Evolutionary conservation across 1,140 invertebrate species (phyloP), one percentile per base, ranked within the genome.

Genomic region (Melipona quadrifasciata): DNA sequence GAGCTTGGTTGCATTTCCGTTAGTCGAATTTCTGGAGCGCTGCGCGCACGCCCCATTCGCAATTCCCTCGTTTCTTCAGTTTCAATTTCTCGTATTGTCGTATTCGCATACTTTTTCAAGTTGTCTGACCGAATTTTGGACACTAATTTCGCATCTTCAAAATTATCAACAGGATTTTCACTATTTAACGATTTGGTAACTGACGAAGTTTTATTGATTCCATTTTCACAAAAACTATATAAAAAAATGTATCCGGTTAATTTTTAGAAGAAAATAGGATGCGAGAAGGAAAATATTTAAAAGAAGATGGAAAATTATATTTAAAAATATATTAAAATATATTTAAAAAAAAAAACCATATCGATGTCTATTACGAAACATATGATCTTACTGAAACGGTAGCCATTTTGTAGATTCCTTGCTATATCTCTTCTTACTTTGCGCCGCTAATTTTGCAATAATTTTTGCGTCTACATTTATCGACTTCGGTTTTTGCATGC

Each of bases 381-480:
- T 3, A 82, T 31, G 3, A 34, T 70, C 73, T 64, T 53, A 79
- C 58, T 55, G 73, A 17, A 75, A 58, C 19, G 73, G 27, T 27
- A 16, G 57, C 65, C 75, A 68, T 74, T 68, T 61, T 24, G 24
- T n/a, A n/a, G 27, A 55, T 64, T 71, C 58, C 10, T 68, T 31
- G n/a, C 16, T 17, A 6, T 57, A 80, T 64, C 64, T 89, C 51
- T 51, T 78, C 39, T 31, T 72, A n/a, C 58, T 86, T 70, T 78
- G 87, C 10, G 53, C 12, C 6, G 87, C 70, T 31, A 89, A 70
- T 84, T 86, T 89, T 3, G 85, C 80, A 71, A 89, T 89, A 17
- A 89, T 89, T 17, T 70, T 81, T 10, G 90, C 87, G 19, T 90
- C 91, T 8, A 90, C 81, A 61, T 91, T 91, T 64, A 90, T 90